phyloP scores from a whole-genome alignment of 2,888 invertebrate species.

The Copidosoma aretas region DNA sequence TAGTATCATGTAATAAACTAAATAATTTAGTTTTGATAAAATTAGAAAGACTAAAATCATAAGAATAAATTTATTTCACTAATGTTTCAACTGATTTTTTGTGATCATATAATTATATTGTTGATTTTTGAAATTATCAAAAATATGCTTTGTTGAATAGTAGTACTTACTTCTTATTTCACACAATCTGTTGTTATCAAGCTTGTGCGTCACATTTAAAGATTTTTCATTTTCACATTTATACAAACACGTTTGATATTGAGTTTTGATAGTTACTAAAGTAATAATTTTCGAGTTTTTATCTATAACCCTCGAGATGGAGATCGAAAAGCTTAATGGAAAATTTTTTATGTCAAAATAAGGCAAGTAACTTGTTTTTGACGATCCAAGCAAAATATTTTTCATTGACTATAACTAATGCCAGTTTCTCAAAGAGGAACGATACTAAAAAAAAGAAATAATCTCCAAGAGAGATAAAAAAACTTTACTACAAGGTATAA shows the following conservation, averaged over 20 bases:
- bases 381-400: slow-evolving; percentile 20
- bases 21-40: slow-evolving; percentile 18
- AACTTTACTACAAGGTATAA: neutral
- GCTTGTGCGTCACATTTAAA: slow-evolving; percentile 8
- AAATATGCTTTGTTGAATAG: slow-evolving; percentile 33
- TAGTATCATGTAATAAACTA: neutral
- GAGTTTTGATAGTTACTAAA: neutral
- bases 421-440: slow-evolving; percentile 32
- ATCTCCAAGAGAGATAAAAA: slow-evolving; percentile 8
- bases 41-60: slow-evolving; percentile 13
- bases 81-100: slow-evolving; percentile 13
- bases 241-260: neutral
- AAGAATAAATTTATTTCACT: slow-evolving; percentile 7
- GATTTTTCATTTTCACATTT: neutral
- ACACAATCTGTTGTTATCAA: neutral
- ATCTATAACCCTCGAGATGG: neutral
- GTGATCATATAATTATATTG: slow-evolving; percentile 15
- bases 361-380: neutral
- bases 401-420: slow-evolving; percentile 20
- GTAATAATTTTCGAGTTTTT: slow-evolving; percentile 13
- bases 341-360: neutral
- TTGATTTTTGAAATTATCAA: slow-evolving; percentile 32
- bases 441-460: slow-evolving; percentile 5
- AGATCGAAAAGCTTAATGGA: slow-evolving; percentile 22
- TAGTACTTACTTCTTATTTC: slow-evolving; percentile 5